These are phyloP conservation scores for Parazoanthus darwini DNA, from an alignment of 92 coral and sea anemone species.

Conservation along the genomic window DNA sequence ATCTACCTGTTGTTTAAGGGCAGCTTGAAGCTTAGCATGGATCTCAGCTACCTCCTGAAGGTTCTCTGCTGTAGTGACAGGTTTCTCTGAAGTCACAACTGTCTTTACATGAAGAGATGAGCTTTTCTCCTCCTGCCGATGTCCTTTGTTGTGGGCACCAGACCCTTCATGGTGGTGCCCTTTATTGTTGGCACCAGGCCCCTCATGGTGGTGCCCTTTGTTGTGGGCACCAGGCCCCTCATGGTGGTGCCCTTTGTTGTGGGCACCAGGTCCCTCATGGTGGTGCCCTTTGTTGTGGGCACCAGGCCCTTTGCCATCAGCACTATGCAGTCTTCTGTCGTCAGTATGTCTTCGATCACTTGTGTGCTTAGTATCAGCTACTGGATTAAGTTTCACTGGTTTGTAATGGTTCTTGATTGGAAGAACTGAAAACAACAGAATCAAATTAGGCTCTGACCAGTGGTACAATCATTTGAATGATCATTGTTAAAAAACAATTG, in stretches of 20 bases:
- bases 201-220: not conserved
- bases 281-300: too few relatives aligned
- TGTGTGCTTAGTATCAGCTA: conserved; percentile 30
- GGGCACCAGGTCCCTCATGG: too few relatives aligned
- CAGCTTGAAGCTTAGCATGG: conserved; percentile 75
- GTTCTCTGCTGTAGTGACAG: conserved; percentile 52
- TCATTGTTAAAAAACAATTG: too few relatives aligned
- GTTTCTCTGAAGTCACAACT: conserved; percentile 24
- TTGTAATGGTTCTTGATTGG: conserved; percentile 89
- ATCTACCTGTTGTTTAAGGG: conserved; percentile 70
- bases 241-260: not conserved
- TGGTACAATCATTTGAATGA: too few relatives aligned
- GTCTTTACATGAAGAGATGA: not conserved
- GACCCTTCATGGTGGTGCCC: conserved; percentile 5
- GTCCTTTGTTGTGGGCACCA: conserved; percentile 31
- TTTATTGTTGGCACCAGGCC: not conserved
- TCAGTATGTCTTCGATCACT: not conserved
- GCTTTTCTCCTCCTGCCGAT: conserved; percentile 17
- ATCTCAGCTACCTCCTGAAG: conserved; percentile 79
- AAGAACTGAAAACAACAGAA: conserved; percentile 53
- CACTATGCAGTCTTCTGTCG: not conserved
- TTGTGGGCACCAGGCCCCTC: too few relatives aligned
- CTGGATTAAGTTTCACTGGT: conserved; percentile 72
- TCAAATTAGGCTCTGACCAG: not conserved
- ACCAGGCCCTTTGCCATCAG: not conserved